Percentiles rank a stretch among this genome's conserved stretches.
phyloP scores from a whole-genome alignment of 2,797 vertebrate species.

The Emys orbicularis region DNA sequence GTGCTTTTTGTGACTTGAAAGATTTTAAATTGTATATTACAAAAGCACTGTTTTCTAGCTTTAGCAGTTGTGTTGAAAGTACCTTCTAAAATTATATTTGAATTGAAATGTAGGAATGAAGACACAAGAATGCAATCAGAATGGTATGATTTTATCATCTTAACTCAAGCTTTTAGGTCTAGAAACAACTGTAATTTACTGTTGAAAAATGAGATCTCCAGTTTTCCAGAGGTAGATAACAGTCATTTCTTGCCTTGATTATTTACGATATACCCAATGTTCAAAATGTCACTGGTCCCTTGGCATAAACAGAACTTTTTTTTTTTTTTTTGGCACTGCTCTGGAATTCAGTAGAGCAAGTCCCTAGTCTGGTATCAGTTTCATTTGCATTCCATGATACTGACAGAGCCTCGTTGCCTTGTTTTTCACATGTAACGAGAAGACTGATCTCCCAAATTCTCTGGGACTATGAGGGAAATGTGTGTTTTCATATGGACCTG shows the following conservation, averaged over 20 bases:
- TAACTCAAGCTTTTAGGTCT: too few species aligned
- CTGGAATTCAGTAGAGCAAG: too few species aligned
- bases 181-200: neutral
- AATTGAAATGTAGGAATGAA: neutral
- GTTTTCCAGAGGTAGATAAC: neutral
- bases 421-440: neutral
- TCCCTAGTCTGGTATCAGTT: neutral
- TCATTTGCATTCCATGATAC: neutral
- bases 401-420: too few species aligned
- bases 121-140: neutral
- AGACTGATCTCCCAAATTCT: neutral
- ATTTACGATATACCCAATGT: neutral
- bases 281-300: neutral
- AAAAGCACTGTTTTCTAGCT: neutral
- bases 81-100: neutral
- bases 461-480: neutral
- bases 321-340: neutral
- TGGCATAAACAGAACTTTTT: neutral
- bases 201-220: neutral
- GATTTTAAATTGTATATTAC: neutral
- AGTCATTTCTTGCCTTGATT: neutral
- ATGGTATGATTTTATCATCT: neutral
- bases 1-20: neutral
- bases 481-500: neutral
- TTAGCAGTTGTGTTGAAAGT: neutral